Evolutionary conservation across 23 tunicate species (phyloP).

Genomic region (Clavelina lepadiformis): DNA sequence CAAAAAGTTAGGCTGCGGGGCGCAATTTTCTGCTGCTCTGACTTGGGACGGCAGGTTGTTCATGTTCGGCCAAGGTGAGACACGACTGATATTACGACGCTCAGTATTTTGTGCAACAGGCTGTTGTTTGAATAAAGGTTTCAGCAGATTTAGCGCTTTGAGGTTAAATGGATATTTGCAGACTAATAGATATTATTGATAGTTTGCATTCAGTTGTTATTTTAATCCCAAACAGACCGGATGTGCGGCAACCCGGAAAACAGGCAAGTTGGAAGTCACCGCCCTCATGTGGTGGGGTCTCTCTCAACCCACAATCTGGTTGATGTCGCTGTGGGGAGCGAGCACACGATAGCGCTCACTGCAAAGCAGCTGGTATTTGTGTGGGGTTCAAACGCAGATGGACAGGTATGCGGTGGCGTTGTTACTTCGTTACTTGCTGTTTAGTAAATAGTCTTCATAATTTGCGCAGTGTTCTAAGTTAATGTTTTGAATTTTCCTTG

Average conservation of each 20-base stretch:
- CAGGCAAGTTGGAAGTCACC: slow-evolving; percentile 21
- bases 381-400: slow-evolving; percentile 95
- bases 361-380: slow-evolving; percentile 52
- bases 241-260: slow-evolving; percentile 78
- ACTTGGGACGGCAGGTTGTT: slow-evolving; percentile 59
- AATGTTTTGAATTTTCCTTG: neutral
- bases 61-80: slow-evolving; percentile 88
- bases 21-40: slow-evolving; percentile 76
- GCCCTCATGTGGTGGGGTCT: slow-evolving; percentile 48
- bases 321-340: slow-evolving; percentile 75
- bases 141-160: too few species aligned
- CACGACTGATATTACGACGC: too few species aligned
- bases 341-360: slow-evolving; percentile 78
- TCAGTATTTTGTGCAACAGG: too few species aligned
- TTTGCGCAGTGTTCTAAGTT: neutral
- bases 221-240: slow-evolving; percentile 46
- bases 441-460: neutral
- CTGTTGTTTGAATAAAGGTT: too few species aligned
- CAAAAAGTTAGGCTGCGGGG: slow-evolving; percentile 66
- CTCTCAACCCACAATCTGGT: slow-evolving; percentile 27
- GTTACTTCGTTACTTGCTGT: neutral
- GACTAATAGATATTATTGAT: neutral
- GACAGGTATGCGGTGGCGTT: too few species aligned
- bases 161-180: too few species aligned
- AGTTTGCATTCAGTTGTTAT: neutral